phyloP scores from a whole-genome alignment of 2,113 vertebrate species.

The Atlantisia rogersi region DNA sequence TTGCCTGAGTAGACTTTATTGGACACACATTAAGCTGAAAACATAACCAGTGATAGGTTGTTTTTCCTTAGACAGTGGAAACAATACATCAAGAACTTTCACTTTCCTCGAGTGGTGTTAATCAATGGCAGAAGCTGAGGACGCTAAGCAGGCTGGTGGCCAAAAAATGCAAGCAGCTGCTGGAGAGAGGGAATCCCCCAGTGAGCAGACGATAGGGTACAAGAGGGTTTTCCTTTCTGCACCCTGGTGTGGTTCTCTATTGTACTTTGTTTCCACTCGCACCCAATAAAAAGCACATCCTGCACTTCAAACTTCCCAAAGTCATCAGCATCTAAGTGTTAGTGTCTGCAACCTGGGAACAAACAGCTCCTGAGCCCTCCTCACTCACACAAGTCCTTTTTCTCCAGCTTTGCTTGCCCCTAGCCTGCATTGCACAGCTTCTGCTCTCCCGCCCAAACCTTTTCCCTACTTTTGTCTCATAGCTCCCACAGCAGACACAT shows the following conservation, averaged over 20 bases:
- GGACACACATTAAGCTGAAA: not conserved
- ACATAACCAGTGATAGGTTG: not conserved
- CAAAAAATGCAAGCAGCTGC: conserved; percentile 65
- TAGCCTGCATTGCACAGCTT: not conserved
- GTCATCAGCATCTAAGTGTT: conserved; percentile 23
- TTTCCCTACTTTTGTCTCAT: not conserved
- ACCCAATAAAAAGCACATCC: not conserved
- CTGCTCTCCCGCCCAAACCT: not conserved
- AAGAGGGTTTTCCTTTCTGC: not conserved
- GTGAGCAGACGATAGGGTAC: not conserved
- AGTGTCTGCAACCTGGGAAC: not conserved
- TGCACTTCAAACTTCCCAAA: conserved; percentile 22
- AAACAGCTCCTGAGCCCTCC: not conserved
- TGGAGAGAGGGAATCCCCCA: conserved; percentile 66
- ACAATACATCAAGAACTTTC: conserved; percentile 42
- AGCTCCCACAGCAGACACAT: not conserved
- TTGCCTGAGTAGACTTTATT: not conserved
- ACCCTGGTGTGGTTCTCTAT: not conserved
- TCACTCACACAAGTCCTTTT: not conserved
- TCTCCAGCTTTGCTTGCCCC: not conserved
- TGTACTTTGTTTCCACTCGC: not conserved
- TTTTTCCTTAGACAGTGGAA: conserved; percentile 27
- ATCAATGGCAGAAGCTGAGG: conserved; percentile 54
- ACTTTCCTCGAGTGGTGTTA: conserved; percentile 51
- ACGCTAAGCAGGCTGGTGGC: conserved; percentile 9